Conservation (phyloP, 1,140 invertebrate genomes). For the Leucophenga varia region DNA sequence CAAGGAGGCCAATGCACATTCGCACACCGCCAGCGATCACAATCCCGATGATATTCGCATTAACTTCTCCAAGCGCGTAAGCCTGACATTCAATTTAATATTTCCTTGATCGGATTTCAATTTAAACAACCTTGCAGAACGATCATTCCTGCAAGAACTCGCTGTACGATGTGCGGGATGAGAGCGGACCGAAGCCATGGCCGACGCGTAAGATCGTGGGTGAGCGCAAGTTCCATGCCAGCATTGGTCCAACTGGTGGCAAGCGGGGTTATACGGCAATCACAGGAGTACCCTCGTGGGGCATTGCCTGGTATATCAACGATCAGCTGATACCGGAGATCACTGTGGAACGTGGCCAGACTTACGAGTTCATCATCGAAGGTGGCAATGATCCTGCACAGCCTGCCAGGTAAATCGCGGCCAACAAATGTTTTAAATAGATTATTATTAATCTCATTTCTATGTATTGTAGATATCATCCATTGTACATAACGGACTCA, state of each 20-base stretch:
- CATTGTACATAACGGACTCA: constrained; percentile 90
- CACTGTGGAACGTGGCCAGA: constrained; percentile 83
- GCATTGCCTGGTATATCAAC: constrained; percentile 93
- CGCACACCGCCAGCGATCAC: constrained; percentile 66
- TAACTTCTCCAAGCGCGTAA: constrained; percentile 65
- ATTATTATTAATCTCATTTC: too few relatives aligned
- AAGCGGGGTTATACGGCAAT: constrained; percentile 77
- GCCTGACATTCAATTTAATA: not conserved
- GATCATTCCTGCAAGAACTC: constrained; percentile 51
- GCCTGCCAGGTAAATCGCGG: constrained; percentile 65
- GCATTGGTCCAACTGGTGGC: constrained; percentile 83
- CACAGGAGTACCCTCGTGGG: constrained; percentile 82
- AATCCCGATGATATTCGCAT: constrained; percentile 74
- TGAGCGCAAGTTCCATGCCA: constrained; percentile 67
- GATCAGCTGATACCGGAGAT: constrained; percentile 87
- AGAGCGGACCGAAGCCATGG: constrained; percentile 67
- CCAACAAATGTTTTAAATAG: too few relatives aligned
- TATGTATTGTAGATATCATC: constrained; percentile 74
- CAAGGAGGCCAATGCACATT: constrained; percentile 81
- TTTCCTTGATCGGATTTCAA: too few relatives aligned
- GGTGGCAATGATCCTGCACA: constrained; percentile 72
- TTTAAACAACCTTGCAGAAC: constrained; percentile 38
- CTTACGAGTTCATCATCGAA: constrained; percentile 85
- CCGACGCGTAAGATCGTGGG: constrained; percentile 57
- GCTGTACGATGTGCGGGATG: constrained; percentile 58